Evolutionary conservation across 1,140 invertebrate species (phyloP).

Genomic region (Pomacea maculata): DNA sequence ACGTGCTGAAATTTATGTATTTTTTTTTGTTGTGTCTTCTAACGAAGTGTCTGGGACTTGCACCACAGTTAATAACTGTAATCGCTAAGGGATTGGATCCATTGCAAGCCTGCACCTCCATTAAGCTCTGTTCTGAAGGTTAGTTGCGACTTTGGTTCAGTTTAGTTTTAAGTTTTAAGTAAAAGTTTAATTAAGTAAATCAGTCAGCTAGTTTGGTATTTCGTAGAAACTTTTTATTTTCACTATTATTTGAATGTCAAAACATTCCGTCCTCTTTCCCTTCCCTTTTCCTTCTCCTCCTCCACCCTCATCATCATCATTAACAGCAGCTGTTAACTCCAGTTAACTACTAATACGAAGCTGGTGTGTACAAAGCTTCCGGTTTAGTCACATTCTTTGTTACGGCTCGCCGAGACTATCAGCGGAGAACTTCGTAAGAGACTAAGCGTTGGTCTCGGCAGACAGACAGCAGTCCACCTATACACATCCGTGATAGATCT

Average conservation of each 20-base stretch:
- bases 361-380: too few relatives aligned
- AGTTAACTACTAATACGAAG: too few relatives aligned
- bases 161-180: not conserved
- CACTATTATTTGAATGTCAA: not conserved
- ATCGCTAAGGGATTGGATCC: conserved; percentile 30
- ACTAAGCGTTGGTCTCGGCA: too few relatives aligned
- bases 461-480: too few relatives aligned
- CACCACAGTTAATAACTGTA: conserved; percentile 12
- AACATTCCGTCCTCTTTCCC: not conserved
- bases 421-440: too few relatives aligned
- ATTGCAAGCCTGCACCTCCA: conserved; percentile 25
- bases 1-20: not conserved
- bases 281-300: not conserved
- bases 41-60: conserved; percentile 22
- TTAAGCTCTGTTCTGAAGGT: conserved; percentile 13
- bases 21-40: not conserved
- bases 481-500: too few relatives aligned
- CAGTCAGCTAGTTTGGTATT: not conserved
- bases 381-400: too few relatives aligned
- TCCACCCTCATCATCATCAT: not conserved
- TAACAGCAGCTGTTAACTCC: too few relatives aligned
- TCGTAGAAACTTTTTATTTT: not conserved
- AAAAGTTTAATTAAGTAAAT: not conserved
- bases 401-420: too few relatives aligned
- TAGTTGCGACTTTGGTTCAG: not conserved